Base-by-base conservation (phyloP, 2,888 invertebrate genomes). In the Trimorus sp. region DNA sequence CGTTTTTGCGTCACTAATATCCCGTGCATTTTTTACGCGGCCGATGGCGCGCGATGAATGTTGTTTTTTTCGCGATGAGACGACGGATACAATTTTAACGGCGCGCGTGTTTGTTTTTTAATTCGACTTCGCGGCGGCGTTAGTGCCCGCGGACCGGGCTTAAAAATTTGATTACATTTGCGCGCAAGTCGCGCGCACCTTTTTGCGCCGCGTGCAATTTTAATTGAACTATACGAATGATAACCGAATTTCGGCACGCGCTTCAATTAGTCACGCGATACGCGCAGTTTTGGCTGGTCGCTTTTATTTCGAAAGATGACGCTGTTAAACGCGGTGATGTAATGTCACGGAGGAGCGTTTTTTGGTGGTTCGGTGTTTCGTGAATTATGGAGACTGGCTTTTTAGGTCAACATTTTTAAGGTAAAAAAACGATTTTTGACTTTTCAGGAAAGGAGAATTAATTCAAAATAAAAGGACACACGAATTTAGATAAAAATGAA, bases 191-290 rank as follows among this genome's bases (percentile, higher is more conserved):
- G 58, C 65, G 40, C 40, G 40, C 49, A 8, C 7, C 15, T 49
- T 56, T 49, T 71, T 56, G 16, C 16, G 38, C 15, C 40, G 38
- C 26, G 45, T 53, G 54, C 53, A 66, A 79, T 51, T 66, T 66
- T 73, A 65, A 65, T 79, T 66, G 60, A 59, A 66, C 56, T 59
- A 38, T 16, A 11, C 48, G 49, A 73, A 65, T 54, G 66, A 38
- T 62, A 56, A 74, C 69, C 48, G 79, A 69, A 71, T 74, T 74
- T 79, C 40, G 69, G 42, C 54, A 42, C 58, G 38, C 40, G 51
- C 36, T 79, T 74, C 69, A 69, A 74, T 74, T 69, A 74, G 69
- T 69, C 63, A 74, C 48, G 60, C 40, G 73, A 74, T 74, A 74
- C 63, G 56, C 69, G 73, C 63, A 74, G 74, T 69, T 79, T 73